phyloP scores from a whole-genome alignment of 2,888 invertebrate species.

The Drosophila histrio region DNA sequence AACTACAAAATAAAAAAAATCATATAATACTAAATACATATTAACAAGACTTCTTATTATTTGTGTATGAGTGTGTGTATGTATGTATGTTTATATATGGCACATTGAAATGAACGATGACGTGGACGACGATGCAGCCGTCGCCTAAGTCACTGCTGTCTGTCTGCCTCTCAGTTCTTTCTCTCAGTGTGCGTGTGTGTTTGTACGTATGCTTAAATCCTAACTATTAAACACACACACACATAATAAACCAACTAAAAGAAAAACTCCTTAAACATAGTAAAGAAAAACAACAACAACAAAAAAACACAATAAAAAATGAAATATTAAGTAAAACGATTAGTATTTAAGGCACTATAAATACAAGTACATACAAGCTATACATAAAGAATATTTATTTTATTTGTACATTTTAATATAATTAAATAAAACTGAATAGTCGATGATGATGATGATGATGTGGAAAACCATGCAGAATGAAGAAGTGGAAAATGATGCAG shows the following conservation, averaged over 20 bases:
- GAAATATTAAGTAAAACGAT: conserved; percentile 59
- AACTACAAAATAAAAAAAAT: conserved; percentile 81
- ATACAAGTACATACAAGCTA: conserved; percentile 66
- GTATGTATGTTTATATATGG: conserved; percentile 8
- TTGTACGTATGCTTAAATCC: conserved; percentile 61
- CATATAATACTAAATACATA: conserved; percentile 81
- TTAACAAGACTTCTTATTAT: conserved; percentile 23
- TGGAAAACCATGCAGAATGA: neutral
- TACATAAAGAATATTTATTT: conserved; percentile 81
- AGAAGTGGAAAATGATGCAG: conserved; percentile 25
- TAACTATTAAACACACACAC: conserved; percentile 63
- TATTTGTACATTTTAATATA: conserved; percentile 82
- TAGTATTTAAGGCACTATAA: conserved; percentile 75
- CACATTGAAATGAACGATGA: conserved; percentile 53
- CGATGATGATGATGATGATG: conserved; percentile 12
- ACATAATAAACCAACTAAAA: conserved; percentile 59
- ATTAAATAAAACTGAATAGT: conserved; percentile 75
- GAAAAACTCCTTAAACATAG: conserved; percentile 54
- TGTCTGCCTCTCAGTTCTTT: conserved; percentile 32
- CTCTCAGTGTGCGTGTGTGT: too few species aligned
- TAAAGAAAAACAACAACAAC: conserved; percentile 14
- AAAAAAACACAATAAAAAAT: conserved; percentile 21
- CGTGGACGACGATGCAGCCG: conserved; percentile 56
- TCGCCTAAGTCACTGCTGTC: conserved; percentile 53
- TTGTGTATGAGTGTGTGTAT: neutral